Conservation (phyloP, 1,140 invertebrate species). For the Triops longicaudatus region DNA sequence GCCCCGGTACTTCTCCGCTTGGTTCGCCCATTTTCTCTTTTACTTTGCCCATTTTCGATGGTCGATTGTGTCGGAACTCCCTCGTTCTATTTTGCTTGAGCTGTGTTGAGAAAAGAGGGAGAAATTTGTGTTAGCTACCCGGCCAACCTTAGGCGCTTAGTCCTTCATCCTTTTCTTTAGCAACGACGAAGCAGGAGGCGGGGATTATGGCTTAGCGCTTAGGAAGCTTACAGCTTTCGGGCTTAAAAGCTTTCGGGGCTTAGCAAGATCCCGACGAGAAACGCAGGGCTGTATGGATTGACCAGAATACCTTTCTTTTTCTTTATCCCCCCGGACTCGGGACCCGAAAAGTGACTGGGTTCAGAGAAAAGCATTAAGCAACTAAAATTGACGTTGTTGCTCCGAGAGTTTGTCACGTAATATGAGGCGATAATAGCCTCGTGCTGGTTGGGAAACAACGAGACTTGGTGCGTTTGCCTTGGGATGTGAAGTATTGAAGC, state of each 20-base stretch:
- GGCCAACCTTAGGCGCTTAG: background rate
- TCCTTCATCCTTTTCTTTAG: background rate
- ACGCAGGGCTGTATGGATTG: conserved; percentile 7
- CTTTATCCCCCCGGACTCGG: background rate
- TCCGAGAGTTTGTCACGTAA: background rate
- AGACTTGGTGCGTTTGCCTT: no score
- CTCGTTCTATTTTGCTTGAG: background rate
- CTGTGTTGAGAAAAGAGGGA: background rate
- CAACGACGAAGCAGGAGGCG: conserved; percentile 5
- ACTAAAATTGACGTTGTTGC: background rate
- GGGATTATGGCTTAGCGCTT: conserved; percentile 14
- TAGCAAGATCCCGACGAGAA: background rate
- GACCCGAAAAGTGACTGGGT: background rate
- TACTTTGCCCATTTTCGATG: conserved; percentile 8
- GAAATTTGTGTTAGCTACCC: background rate
- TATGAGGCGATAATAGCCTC: no score
- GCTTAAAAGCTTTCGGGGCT: background rate
- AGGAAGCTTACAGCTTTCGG: conserved; percentile 6
- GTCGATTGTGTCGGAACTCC: conserved; percentile 14
- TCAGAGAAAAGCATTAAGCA: background rate
- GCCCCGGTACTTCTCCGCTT: background rate
- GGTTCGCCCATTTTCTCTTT: conserved; percentile 4
- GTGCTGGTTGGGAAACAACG: no score
- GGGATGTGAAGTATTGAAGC: no score
- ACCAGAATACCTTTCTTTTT: background rate